Conservation (phyloP, 2,113 vertebrate genomes). For the Opisthocomus hoazin region DNA sequence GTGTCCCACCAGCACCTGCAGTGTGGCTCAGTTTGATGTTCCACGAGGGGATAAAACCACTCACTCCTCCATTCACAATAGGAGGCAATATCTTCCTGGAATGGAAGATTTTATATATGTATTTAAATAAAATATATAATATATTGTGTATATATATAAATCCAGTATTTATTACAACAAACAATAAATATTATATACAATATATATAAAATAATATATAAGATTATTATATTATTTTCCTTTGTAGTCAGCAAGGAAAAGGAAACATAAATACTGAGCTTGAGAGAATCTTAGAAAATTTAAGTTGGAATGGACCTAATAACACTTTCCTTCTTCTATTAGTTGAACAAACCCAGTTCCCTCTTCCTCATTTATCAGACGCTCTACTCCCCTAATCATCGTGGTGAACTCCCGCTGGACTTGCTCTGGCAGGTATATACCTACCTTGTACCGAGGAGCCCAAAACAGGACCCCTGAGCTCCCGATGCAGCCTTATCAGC, state of each 20-base stretch:
- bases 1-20: background rate
- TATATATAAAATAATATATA: background rate
- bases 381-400: background rate
- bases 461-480: background rate
- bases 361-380: background rate
- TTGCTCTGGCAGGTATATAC: background rate
- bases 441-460: background rate
- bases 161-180: background rate
- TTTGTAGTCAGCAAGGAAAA: background rate
- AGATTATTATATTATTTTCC: background rate
- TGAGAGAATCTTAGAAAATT: background rate
- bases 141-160: background rate
- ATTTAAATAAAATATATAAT: background rate
- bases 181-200: background rate
- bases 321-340: background rate
- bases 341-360: background rate
- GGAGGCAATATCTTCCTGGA: background rate
- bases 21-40: accelerated
- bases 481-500: background rate
- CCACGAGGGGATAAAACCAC: background rate
- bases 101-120: background rate
- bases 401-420: accelerated
- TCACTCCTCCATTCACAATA: background rate
- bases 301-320: background rate
- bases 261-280: background rate